Base-by-base conservation (phyloP, 2,113 vertebrate species). In the Bubalus kerabau region DNA sequence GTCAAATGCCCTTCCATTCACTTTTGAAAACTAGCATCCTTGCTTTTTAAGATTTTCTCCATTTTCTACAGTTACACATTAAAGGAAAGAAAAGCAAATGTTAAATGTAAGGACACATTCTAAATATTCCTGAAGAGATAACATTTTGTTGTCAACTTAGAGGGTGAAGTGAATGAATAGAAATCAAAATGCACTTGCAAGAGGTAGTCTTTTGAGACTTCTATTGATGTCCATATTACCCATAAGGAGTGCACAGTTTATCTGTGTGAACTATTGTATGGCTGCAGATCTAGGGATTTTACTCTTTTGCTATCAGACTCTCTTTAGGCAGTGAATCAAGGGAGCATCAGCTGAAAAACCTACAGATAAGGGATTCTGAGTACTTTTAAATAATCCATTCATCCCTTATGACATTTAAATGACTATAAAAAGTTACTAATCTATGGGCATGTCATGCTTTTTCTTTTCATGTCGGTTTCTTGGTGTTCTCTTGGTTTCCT, bases 321-420 rank as follows among this genome's bases (percentile, higher is more conserved):
- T 87, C 96, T 94, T 92, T 97, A 97, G 71, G 57, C 43, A 96
- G 24, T 95, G 56, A 90, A 97, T 95, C 64, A 94, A 96, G 91
- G 23, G 8, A 93, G 1, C 84, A 11, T 83, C 97, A 97, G 82
- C 67, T n/a, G 83, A 84, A 92, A 96, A 94, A 48, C 21, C 14
- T 93, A 87, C 46, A 95, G 62, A 92, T 88, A 94, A 84, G 71
- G 48, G 46, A 84, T 59, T 94, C 89, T 95, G 78, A 91, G 30
- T 90, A 59, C 28, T 95, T 96, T 96, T 94, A 97, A 98, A 98
- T 97, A 98, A 97, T 96, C 76, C 6, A 94, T 97, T 50, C 64
- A 83, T 67, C 13, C 48, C 54, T 86, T 92, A 36, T 67, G 36
- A 67, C 28, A 97, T 64, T 89, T 96, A 96, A 96, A 93, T 97